These are phyloP conservation scores for Cephus runcator DNA, from an alignment of 2,888 invertebrate species.

Conservation along the genomic window DNA sequence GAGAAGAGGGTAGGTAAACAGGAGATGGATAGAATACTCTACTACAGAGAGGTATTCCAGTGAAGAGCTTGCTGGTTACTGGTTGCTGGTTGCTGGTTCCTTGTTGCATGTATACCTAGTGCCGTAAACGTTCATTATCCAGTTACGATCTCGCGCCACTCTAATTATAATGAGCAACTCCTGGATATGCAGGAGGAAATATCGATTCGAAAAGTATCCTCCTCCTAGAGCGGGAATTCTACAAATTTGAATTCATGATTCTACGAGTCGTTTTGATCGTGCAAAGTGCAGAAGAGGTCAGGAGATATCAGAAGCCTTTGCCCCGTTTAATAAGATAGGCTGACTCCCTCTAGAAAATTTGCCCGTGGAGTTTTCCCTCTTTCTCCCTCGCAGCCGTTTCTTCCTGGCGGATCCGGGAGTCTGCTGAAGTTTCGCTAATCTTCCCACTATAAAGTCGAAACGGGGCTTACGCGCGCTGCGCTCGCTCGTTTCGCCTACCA, in stretches of 20 bases:
- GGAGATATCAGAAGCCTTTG: too few relatives aligned
- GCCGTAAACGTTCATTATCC: constrained; percentile 22
- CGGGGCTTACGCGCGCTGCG: not conserved
- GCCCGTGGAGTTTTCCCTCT: not conserved
- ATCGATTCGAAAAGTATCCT: constrained; percentile 23
- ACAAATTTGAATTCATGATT: too few relatives aligned
- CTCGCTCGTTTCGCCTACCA: constrained; percentile 22
- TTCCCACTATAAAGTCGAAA: not conserved
- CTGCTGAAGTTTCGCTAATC: not conserved
- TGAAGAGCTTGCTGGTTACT: too few relatives aligned
- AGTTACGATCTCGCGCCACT: constrained; percentile 22
- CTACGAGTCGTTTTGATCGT: too few relatives aligned
- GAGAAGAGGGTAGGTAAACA: not conserved
- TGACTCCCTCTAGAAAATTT: not conserved
- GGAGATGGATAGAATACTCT: not conserved
- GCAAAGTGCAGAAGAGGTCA: too few relatives aligned
- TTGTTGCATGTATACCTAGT: not conserved
- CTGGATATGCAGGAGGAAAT: constrained; percentile 26
- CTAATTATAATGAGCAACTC: constrained; percentile 26
- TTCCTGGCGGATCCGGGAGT: too few relatives aligned
- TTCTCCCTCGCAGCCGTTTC: too few relatives aligned
- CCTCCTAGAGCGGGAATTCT: not conserved
- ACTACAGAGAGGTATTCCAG: too few relatives aligned
- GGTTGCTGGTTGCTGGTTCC: too few relatives aligned
- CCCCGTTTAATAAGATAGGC: too few relatives aligned